Evolutionary conservation across 1,140 invertebrate species (phyloP).

Genomic region (Diuraphis noxia): DNA sequence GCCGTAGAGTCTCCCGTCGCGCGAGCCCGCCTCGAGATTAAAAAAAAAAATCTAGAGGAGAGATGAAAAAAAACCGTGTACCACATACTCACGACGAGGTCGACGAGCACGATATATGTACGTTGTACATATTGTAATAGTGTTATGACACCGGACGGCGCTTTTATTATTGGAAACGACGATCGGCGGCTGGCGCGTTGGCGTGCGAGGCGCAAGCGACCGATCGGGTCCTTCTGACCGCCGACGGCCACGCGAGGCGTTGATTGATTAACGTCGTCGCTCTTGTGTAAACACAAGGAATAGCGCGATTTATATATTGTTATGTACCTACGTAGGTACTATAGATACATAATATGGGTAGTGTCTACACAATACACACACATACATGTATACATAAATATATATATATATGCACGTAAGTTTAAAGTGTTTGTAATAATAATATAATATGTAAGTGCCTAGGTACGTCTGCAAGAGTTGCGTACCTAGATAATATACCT

Average conservation of each 20-base stretch:
- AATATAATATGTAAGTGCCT: too few relatives aligned
- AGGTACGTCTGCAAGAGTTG: too few relatives aligned
- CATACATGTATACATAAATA: too few relatives aligned
- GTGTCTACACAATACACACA: too few relatives aligned
- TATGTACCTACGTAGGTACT: too few relatives aligned
- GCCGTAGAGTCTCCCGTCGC: neutral
- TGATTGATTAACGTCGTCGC: conserved; percentile 24
- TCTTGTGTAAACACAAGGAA: conserved; percentile 27
- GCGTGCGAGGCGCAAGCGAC: neutral
- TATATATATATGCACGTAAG: too few relatives aligned
- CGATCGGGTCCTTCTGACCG: neutral
- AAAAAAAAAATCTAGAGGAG: neutral
- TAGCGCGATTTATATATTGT: neutral
- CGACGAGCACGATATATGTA: neutral
- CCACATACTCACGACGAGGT: neutral
- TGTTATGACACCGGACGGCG: neutral
- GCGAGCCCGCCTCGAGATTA: neutral
- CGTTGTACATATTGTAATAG: neutral
- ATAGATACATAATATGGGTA: neutral
- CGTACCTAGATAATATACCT: too few relatives aligned
- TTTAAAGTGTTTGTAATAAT: too few relatives aligned
- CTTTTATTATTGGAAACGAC: neutral
- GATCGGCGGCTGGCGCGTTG: neutral
- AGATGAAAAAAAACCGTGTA: neutral
- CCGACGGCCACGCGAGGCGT: conserved; percentile 4